These are phyloP conservation scores for Hyperopisus bebe DNA, from an alignment of 2,113 vertebrate genomes.

Conservation along the genomic window DNA sequence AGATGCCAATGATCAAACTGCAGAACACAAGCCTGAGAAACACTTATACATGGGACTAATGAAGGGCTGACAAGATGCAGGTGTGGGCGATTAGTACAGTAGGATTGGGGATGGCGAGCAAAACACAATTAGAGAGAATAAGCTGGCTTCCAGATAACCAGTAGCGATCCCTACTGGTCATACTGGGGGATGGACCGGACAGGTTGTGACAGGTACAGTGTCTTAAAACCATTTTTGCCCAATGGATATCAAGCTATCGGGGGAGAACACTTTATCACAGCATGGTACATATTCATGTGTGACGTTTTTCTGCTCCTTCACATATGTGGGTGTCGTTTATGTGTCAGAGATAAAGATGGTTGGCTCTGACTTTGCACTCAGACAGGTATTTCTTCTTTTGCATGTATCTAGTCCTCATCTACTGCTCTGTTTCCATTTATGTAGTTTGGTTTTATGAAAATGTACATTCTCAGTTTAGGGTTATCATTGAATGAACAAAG, in stretches of 20 bases:
- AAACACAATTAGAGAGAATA: neutral
- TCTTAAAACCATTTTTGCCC: neutral
- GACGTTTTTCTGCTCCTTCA: neutral
- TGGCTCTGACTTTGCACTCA: neutral
- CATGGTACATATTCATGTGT: neutral
- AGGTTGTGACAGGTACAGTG: neutral
- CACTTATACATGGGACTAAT: neutral
- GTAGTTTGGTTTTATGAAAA: neutral
- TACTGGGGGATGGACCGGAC: neutral
- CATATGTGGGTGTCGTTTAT: neutral
- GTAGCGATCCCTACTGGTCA: neutral
- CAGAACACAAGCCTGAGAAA: neutral
- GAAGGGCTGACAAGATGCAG: neutral
- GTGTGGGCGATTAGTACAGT: neutral
- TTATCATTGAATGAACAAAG: neutral
- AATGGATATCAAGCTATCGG: neutral
- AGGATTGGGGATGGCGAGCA: neutral
- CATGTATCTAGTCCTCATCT: neutral
- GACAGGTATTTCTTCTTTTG: neutral
- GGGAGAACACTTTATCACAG: neutral
- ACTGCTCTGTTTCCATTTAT: neutral
- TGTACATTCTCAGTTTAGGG: neutral
- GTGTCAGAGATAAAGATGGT: neutral
- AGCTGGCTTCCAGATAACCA: neutral
- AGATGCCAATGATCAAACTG: neutral